These are phyloP conservation scores for Sebastes trivittatus DNA, from an alignment of 2,797 vertebrate species.

Conservation along the genomic window DNA sequence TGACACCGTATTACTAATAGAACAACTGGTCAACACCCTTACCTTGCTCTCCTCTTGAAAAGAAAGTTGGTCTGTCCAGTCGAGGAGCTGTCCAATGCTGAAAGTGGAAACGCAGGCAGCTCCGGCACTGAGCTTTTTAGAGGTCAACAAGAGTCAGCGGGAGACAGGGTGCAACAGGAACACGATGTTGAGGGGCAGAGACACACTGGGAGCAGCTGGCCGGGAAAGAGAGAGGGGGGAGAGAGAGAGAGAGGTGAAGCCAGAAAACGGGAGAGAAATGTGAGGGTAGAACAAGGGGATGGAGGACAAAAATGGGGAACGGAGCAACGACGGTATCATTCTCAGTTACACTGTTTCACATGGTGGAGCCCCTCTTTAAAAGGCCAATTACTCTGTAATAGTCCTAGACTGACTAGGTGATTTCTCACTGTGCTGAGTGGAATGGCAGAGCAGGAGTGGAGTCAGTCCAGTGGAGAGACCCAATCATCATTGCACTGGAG, in stretches of 20 bases:
- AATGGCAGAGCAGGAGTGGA: slow-evolving; percentile 73
- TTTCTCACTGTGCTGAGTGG: slow-evolving; percentile 77
- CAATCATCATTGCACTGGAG: slow-evolving; percentile 74
- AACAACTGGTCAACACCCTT: neutral
- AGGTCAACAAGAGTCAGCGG: slow-evolving; percentile 53
- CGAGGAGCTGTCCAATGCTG: slow-evolving; percentile 65
- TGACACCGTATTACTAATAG: slow-evolving; percentile 1
- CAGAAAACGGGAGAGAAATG: slow-evolving; percentile 24
- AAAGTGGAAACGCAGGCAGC: slow-evolving; percentile 55
- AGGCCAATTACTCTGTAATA: slow-evolving; percentile 84
- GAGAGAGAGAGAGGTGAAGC: neutral
- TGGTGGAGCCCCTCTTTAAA: slow-evolving; percentile 80
- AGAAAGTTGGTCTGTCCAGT: slow-evolving; percentile 20
- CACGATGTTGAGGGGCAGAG: slow-evolving; percentile 54
- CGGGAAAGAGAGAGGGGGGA: neutral
- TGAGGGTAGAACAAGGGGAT: neutral
- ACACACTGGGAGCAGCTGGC: slow-evolving; percentile 61
- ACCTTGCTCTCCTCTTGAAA: slow-evolving; percentile 14
- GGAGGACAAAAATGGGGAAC: slow-evolving; percentile 59
- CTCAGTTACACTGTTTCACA: slow-evolving; percentile 82
- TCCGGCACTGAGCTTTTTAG: slow-evolving; percentile 43
- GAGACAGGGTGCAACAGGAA: slow-evolving; percentile 49
- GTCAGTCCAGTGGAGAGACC: slow-evolving; percentile 77
- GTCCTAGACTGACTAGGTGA: slow-evolving; percentile 77
- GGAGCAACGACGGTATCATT: slow-evolving; percentile 67